phyloP scores from a whole-genome alignment of 2,888 invertebrate species.

The Pandemis heparana region DNA sequence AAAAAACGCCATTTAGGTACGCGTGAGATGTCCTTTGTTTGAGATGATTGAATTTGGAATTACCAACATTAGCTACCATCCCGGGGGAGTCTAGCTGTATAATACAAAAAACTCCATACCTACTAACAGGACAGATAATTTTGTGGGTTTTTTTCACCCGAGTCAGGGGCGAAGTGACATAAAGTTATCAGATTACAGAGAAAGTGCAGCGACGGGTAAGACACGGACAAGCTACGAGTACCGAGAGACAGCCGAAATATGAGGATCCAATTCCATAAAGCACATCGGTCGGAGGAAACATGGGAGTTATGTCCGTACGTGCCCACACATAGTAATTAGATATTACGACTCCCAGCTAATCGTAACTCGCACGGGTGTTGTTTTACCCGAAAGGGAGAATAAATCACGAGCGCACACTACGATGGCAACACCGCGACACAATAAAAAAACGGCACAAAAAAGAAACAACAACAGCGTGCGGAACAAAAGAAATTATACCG shows the following conservation, averaged over 20 bases:
- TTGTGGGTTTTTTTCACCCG: conserved; percentile 57
- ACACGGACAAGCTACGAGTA: conserved; percentile 76
- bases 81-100: conserved; percentile 61
- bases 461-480: conserved; percentile 79
- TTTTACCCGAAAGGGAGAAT: conserved; percentile 84
- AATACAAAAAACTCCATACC: conserved; percentile 62
- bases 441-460: conserved; percentile 73
- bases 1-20: conserved; percentile 84
- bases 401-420: conserved; percentile 73
- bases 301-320: conserved; percentile 83
- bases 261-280: conserved; percentile 85
- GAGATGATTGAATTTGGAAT: conserved; percentile 84
- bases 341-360: conserved; percentile 82
- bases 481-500: conserved; percentile 84
- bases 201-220: conserved; percentile 67
- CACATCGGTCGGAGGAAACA: conserved; percentile 81
- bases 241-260: conserved; percentile 83
- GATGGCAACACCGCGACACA: conserved; percentile 74
- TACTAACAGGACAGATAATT: conserved; percentile 57
- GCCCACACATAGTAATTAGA: conserved; percentile 85
- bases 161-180: conserved; percentile 52
- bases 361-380: conserved; percentile 84
- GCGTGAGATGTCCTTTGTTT: conserved; percentile 82
- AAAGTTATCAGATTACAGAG: conserved; percentile 76
- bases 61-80: conserved; percentile 77